Conservation (phyloP, 2,113 vertebrate species). For the Collichthys lucidus region DNA sequence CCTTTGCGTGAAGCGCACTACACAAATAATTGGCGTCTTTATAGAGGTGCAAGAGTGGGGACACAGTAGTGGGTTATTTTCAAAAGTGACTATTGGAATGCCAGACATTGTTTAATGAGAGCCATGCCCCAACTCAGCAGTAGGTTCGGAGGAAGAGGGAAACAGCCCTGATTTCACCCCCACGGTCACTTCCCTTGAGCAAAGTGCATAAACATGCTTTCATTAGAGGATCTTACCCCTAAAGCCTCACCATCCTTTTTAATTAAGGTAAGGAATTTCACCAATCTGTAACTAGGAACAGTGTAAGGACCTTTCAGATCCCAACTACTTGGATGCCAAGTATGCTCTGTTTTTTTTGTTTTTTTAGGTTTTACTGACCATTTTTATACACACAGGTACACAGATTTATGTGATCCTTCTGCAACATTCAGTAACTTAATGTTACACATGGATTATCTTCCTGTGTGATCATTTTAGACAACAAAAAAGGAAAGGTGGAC, state of each 20-base stretch:
- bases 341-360: conserved; percentile 10
- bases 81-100: conserved; percentile 69
- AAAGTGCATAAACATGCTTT: conserved; percentile 72
- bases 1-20: conserved; percentile 5
- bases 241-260: conserved; percentile 57
- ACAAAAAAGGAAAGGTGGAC: too few species aligned
- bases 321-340: conserved; percentile 24
- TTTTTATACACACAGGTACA: conserved; percentile 10
- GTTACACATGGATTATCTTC: too few species aligned
- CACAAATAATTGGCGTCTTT: conserved; percentile 45
- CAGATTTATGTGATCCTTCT: not conserved
- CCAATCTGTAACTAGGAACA: conserved; percentile 16
- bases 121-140: conserved; percentile 50
- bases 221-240: conserved; percentile 63
- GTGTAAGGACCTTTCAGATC: conserved; percentile 21
- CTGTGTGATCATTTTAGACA: too few species aligned
- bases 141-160: conserved; percentile 27
- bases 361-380: not conserved
- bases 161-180: not conserved
- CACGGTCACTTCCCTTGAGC: conserved; percentile 22
- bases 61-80: conserved; percentile 52
- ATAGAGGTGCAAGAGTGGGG: conserved; percentile 7
- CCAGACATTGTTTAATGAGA: conserved; percentile 74
- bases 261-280: conserved; percentile 68
- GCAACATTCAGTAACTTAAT: not conserved